Percentiles rank a stretch among this genome's conserved stretches.
Conservation (phyloP, 2,888 invertebrate species). For the Eumerus sabulonum region DNA sequence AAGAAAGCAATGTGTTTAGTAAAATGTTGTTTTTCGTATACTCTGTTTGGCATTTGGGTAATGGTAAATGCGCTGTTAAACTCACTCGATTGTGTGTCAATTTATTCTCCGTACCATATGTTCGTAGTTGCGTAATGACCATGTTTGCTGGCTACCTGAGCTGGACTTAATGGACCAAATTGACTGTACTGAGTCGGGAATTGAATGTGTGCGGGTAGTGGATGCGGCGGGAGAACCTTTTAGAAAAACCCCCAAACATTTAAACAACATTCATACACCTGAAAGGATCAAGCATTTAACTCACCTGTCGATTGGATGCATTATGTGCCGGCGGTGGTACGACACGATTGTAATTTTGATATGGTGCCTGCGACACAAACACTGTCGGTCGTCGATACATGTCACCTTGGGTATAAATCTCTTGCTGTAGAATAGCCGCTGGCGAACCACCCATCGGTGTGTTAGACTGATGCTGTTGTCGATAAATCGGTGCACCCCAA, state of each 20-base stretch:
- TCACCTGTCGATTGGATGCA: conserved; percentile 79
- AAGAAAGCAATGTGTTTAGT: neutral
- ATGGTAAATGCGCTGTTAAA: conserved; percentile 58
- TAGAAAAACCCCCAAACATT: neutral
- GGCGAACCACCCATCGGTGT: conserved; percentile 79
- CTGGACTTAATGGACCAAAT: conserved; percentile 79
- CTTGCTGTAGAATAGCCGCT: conserved; percentile 77
- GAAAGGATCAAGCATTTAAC: conserved; percentile 23
- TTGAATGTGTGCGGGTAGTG: conserved; percentile 90
- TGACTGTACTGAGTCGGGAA: conserved; percentile 84
- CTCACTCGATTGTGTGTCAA: conserved; percentile 71
- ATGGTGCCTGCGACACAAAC: conserved; percentile 82
- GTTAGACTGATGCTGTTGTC: conserved; percentile 81
- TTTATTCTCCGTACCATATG: conserved; percentile 80
- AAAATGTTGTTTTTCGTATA: conserved; percentile 20
- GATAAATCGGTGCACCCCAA: conserved; percentile 78
- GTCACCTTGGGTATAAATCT: conserved; percentile 79
- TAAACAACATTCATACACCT: too few relatives aligned
- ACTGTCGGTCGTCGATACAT: conserved; percentile 85
- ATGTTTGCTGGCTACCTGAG: conserved; percentile 79
- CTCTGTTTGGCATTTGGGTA: conserved; percentile 24
- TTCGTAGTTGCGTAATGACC: conserved; percentile 79
- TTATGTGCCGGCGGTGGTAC: conserved; percentile 79
- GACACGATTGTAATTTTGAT: conserved; percentile 78
- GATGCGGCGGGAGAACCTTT: conserved; percentile 84